Evolutionary conservation across 2,888 invertebrate genomes (phyloP).

Genomic region (Endotricha flammealis): DNA sequence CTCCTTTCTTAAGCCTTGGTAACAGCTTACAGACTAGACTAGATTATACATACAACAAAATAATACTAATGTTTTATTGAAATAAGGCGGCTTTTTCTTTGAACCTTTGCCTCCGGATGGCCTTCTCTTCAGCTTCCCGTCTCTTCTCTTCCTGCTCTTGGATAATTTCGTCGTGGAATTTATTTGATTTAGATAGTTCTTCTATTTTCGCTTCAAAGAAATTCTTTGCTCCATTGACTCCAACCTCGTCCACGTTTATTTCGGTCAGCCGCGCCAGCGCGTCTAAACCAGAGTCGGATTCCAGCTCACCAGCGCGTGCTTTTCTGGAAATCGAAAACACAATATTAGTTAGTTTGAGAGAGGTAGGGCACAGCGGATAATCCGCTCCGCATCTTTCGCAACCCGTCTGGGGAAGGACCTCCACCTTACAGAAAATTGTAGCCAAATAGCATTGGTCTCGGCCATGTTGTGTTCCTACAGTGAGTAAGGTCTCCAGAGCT

Average conservation of each 20-base stretch:
- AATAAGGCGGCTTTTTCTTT: slow-evolving; percentile 93
- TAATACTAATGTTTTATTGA: slow-evolving; percentile 43
- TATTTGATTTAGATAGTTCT: slow-evolving; percentile 87
- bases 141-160: slow-evolving; percentile 94
- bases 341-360: too few species aligned
- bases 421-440: too few species aligned
- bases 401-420: too few species aligned
- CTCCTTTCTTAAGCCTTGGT: slow-evolving; percentile 51
- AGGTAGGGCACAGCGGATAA: too few species aligned
- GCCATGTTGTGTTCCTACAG: too few species aligned
- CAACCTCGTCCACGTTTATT: slow-evolving; percentile 95
- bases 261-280: slow-evolving; percentile 92
- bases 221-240: slow-evolving; percentile 95
- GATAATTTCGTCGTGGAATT: slow-evolving; percentile 95
- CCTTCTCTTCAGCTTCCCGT: slow-evolving; percentile 89
- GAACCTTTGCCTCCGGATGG: slow-evolving; percentile 88
- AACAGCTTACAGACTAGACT: slow-evolving; percentile 73
- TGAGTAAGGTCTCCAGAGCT: too few species aligned
- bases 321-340: slow-evolving; percentile 78
- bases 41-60: slow-evolving; percentile 32
- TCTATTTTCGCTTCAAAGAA: slow-evolving; percentile 98
- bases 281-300: slow-evolving; percentile 90
- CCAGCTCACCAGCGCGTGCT: slow-evolving; percentile 93
- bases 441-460: too few species aligned
- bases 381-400: too few species aligned